These are phyloP conservation scores for Chrosomus eos DNA, from an alignment of 2,797 vertebrate species.

Conservation along the genomic window DNA sequence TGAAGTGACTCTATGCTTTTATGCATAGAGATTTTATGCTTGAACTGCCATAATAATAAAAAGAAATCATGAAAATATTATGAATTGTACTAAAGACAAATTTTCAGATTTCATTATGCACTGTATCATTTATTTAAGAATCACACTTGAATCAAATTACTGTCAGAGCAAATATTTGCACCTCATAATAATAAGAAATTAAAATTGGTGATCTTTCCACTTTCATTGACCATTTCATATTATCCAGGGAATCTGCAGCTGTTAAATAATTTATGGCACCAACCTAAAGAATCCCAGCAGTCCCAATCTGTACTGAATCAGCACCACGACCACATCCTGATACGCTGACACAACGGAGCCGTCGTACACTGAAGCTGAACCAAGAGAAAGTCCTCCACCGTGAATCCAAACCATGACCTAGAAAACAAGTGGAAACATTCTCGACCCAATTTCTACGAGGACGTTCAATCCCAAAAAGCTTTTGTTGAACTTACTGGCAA, in stretches of 20 bases:
- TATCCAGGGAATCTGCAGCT: slow-evolving; percentile 46
- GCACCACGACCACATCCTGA: slow-evolving; percentile 82
- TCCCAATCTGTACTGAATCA: slow-evolving; percentile 84
- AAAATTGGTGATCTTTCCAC: neutral
- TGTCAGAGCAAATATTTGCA: neutral
- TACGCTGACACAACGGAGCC: slow-evolving; percentile 78
- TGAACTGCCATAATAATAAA: too few species aligned
- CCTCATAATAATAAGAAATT: neutral
- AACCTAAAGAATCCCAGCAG: slow-evolving; percentile 84
- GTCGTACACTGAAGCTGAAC: slow-evolving; percentile 73
- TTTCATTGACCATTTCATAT: neutral
- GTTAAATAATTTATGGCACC: too few species aligned
- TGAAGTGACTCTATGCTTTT: too few species aligned
- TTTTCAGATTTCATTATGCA: too few species aligned
- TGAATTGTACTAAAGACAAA: too few species aligned
- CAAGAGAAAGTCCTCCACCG: slow-evolving; percentile 71
- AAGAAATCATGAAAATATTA: too few species aligned
- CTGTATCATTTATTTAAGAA: too few species aligned
- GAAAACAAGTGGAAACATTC: neutral
- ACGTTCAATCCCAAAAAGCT: neutral
- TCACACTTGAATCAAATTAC: too few species aligned
- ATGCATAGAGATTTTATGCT: too few species aligned
- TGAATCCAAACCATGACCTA: slow-evolving; percentile 88
- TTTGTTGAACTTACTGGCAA: slow-evolving; percentile 45
- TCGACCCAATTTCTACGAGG: neutral